Base-by-base conservation (phyloP, 2,113 vertebrate genomes). In the Halcyon malimbica region DNA sequence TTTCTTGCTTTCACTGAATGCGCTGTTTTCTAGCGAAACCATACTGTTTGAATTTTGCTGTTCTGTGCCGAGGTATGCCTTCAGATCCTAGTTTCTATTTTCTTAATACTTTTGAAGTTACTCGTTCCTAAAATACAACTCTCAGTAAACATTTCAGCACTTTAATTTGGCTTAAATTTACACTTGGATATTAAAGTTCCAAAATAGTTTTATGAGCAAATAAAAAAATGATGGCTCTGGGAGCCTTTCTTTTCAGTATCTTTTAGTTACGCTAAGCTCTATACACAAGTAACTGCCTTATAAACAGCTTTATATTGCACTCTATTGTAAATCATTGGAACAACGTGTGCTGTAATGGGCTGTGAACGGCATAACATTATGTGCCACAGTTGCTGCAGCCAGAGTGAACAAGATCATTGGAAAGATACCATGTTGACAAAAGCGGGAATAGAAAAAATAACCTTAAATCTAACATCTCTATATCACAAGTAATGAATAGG, bases 141-240 rank as follows among this genome's bases (percentile, higher is more conserved):
- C 89, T 92, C 37, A 6, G 92, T 90, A 96, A 96, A 96, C 71
- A 95, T 92, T 91, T 93, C 68, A 86, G 82, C 20, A 3, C 83
- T 91, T 97, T 89, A 94, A 94, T 97, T 96, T 94, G 79, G 64
- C 90, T 93, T 89, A 78, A 95, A 71, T 96, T 96, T 89, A 93
- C 5, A 1, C 77, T 75, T 62, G 39, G 80, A 67, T 83, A 75
- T 88, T 93, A 23, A 70, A 92, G 83, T 75, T 90, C 90, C 71
- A 90, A 88, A 94, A 94, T 87, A 97, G 88, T 83, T 95, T 96
- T 88, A 86, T 89, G 69, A 92, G 60, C 63, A 88, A 90, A 92
- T 83, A 87, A 89, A 95, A 82, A 82, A 63, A 57, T 2, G 41
- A 56, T 59, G 76, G 56, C 82, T 88, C 57, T 71, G 79, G 76